Conservation (phyloP, 1,140 invertebrate species). For the Apolygus lucorum region DNA sequence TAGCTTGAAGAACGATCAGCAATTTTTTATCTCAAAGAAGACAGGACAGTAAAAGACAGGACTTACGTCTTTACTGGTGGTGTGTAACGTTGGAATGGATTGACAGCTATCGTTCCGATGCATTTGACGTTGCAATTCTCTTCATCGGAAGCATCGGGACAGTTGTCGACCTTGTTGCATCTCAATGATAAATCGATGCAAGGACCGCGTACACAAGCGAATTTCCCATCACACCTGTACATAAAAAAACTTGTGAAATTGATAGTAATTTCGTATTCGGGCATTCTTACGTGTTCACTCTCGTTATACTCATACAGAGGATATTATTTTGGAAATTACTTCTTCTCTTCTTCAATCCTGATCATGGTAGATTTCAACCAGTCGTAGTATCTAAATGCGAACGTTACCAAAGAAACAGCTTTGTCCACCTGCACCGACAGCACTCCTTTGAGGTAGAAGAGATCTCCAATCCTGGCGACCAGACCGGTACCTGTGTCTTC, state of each 20-base stretch:
- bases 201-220: neutral
- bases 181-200: neutral
- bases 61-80: too few relatives aligned
- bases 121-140: neutral
- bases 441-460: neutral
- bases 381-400: neutral
- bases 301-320: neutral
- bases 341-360: neutral
- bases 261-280: too few relatives aligned
- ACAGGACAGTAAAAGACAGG: too few relatives aligned
- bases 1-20: too few relatives aligned
- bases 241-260: too few relatives aligned
- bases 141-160: neutral
- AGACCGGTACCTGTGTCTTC: neutral
- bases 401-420: neutral
- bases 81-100: too few relatives aligned
- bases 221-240: neutral
- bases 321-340: neutral
- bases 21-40: too few relatives aligned
- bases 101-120: too few relatives aligned
- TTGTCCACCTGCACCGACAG: neutral
- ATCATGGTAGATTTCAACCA: neutral
- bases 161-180: neutral
- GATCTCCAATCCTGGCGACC: neutral
- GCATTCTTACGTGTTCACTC: too few relatives aligned